Evolutionary conservation across 2,888 invertebrate species (phyloP), one percentile per base, ranked within the genome.

Genomic region (Aleiodes testaceus): DNA sequence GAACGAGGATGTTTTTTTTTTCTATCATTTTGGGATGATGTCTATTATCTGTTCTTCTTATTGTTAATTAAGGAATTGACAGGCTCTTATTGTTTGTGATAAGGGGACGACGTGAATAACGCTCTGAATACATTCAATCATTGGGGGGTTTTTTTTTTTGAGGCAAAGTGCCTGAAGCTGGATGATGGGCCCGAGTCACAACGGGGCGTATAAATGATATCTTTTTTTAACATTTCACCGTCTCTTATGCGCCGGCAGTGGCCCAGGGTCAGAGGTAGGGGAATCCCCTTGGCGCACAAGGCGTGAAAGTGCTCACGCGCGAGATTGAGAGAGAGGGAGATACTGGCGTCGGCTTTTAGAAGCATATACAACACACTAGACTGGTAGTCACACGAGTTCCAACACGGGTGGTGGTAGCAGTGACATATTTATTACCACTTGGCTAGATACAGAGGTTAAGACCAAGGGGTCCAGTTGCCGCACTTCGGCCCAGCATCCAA

Each of bases 371-470:
- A 64, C 64, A 63, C 69, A 50, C 61, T 63, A 63, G 45, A 63
- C 45, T 63, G 44, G 45, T 63, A 45, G 45, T 63, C 63, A 63
- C 63, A 63, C 45, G 63, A 63, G 45, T 63, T 63, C 45, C 45
- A 59, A 69, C 70, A 75, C 59, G 70, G 47, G 67, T 64, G 53
- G 63, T 75, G 67, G 69, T 70, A 69, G 53, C 52, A 61, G 75
- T 77, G 77, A 77, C 77, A 77, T 75, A 77, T 77, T 77, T 77
- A 77, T 77, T 75, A 83, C 82, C 84, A 81, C 78, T 81, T 81
- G 79, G 71, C 72, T 72, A 74, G 76, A 77, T 75, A 74, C 77
- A 75, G 75, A 76, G 72, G 63, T 65, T 74, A 71, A 66, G 72
- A 49, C 36, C 45, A 18, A 64, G 63, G 50, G 68, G 26, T 50